Conservation (phyloP, 1,140 invertebrate genomes). For the Drosophila persimilis region DNA sequence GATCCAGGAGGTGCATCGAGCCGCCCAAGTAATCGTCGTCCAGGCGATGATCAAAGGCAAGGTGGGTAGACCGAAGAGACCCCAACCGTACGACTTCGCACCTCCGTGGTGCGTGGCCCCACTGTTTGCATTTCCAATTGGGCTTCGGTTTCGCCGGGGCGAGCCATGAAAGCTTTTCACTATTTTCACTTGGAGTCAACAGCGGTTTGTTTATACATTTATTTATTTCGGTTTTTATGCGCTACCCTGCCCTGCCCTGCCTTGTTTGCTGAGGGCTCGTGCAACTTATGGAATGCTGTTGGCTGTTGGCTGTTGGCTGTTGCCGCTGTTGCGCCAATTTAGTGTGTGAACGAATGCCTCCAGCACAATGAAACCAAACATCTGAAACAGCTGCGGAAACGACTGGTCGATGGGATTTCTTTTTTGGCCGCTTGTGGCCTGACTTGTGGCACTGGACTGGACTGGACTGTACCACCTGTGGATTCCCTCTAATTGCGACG, state of each 20-base stretch:
- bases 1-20: slow-evolving; percentile 93
- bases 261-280: slow-evolving; percentile 18
- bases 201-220: slow-evolving; percentile 15
- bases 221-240: slow-evolving; percentile 16
- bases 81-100: slow-evolving; percentile 10
- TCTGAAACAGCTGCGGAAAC: slow-evolving; percentile 9
- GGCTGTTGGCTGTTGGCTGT: slow-evolving; percentile 9
- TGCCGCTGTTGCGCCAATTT: slow-evolving; percentile 22
- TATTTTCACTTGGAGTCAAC: slow-evolving; percentile 60
- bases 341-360: neutral
- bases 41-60: slow-evolving; percentile 94
- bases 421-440: neutral
- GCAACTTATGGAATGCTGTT: slow-evolving; percentile 53
- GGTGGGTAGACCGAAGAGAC: slow-evolving; percentile 84
- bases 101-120: slow-evolving; percentile 16
- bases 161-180: slow-evolving; percentile 62
- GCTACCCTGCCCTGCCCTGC: neutral
- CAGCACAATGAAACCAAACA: slow-evolving; percentile 2
- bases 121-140: slow-evolving; percentile 48
- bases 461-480: too few relatives aligned
- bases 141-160: slow-evolving; percentile 15
- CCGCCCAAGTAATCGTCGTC: slow-evolving; percentile 93
- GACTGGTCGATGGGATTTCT: slow-evolving; percentile 11
- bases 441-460: too few relatives aligned
- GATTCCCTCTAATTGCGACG: too few relatives aligned